Evolutionary conservation across 2,797 vertebrate species (phyloP).

Genomic region (Myotis vivesi): DNA sequence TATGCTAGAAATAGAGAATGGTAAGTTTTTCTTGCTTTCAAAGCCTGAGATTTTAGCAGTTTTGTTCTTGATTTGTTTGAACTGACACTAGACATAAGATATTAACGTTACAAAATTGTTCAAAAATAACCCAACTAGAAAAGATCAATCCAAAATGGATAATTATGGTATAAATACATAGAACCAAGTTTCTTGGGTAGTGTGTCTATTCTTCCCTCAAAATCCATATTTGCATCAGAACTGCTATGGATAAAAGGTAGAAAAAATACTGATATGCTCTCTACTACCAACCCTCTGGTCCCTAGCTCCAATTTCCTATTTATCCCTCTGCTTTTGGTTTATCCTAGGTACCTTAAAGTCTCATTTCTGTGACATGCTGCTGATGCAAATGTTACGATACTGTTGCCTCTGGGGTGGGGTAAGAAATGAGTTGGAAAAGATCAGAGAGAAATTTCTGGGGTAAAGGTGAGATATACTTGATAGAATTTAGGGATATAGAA

Average conservation of each 20-base stretch:
- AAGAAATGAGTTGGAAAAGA: background rate
- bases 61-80: slow-evolving; percentile 34
- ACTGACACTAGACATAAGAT: slow-evolving; percentile 1
- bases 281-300: background rate
- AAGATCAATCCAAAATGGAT: slow-evolving; percentile 21
- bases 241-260: background rate
- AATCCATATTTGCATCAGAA: background rate
- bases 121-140: slow-evolving; percentile 4
- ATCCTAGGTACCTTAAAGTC: background rate
- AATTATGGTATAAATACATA: slow-evolving; percentile 11
- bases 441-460: background rate
- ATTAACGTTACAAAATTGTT: slow-evolving; percentile 26
- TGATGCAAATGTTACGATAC: slow-evolving; percentile 4
- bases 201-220: background rate
- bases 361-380: background rate
- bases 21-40: slow-evolving; percentile 34
- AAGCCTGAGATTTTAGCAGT: slow-evolving; percentile 14
- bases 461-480: slow-evolving; percentile 3
- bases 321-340: background rate
- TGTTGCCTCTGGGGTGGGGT: background rate
- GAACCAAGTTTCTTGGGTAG: background rate
- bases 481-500: background rate
- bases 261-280: background rate
- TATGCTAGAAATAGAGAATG: background rate
- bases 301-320: background rate